Evolutionary conservation across 2,797 vertebrate genomes (phyloP).

Genomic region (Naso thynnoides): DNA sequence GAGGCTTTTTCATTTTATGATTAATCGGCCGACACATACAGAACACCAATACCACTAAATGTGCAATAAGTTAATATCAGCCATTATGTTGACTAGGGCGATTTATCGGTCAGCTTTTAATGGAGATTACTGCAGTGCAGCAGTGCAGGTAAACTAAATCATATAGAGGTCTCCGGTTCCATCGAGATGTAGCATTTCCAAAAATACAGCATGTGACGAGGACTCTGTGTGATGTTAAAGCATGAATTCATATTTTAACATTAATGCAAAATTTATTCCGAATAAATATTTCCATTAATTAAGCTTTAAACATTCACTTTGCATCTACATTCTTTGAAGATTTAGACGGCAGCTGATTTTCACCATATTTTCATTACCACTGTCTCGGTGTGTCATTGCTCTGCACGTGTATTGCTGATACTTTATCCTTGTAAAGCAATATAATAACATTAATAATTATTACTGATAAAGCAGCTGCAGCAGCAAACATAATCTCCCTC

Average conservation of each 20-base stretch:
- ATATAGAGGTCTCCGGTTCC: not conserved
- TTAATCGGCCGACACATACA: not conserved
- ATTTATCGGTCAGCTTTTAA: not conserved
- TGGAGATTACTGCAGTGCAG: conserved; percentile 19
- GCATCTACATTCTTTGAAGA: not conserved
- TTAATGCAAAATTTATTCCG: not conserved
- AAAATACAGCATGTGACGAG: not conserved
- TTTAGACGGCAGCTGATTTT: not conserved
- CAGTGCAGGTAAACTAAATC: not conserved
- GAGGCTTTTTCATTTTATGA: not conserved
- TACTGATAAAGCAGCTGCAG: conserved; percentile 1
- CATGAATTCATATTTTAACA: not conserved
- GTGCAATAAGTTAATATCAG: not conserved
- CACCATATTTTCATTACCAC: not conserved
- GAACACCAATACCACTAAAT: not conserved
- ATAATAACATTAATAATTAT: not conserved
- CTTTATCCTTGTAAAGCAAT: not conserved
- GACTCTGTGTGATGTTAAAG: not conserved
- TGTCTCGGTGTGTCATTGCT: not conserved
- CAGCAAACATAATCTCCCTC: not conserved
- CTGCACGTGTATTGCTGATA: conserved; percentile 4
- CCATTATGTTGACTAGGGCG: not conserved
- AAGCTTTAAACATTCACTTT: not conserved
- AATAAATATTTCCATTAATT: not conserved
- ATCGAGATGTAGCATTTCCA: not conserved